Evolutionary conservation across 2,797 vertebrate species (phyloP).

Genomic region (Sternarchorhynchus goeldii): DNA sequence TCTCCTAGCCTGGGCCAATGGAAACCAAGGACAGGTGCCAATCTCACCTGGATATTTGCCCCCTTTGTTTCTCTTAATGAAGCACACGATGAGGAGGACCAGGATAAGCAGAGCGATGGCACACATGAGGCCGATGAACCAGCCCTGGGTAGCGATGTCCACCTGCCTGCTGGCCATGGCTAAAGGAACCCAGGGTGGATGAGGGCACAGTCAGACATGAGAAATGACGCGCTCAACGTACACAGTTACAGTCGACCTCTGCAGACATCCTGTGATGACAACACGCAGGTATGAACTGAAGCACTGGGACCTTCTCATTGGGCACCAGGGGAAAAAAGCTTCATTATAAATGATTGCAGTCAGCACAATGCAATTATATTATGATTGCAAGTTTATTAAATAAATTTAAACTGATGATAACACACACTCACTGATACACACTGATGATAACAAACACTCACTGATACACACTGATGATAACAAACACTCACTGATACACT

Average conservation of each 20-base stretch:
- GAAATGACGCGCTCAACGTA: background rate
- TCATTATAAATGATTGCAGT: background rate
- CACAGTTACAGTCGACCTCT: background rate
- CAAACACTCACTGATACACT: too few species aligned
- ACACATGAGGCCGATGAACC: constrained; percentile 99
- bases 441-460: background rate
- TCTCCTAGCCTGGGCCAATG: background rate
- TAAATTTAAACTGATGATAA: background rate
- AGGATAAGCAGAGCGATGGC: constrained; percentile 96
- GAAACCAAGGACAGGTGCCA: background rate
- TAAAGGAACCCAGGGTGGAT: constrained; percentile 59
- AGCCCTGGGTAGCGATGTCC: constrained; percentile 97
- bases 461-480: too few species aligned
- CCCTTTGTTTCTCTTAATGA: constrained; percentile 97
- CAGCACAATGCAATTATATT: background rate
- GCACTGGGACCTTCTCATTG: background rate
- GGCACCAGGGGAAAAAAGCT: background rate
- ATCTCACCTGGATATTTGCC: constrained; percentile 96
- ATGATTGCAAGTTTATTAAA: background rate
- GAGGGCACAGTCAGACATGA: constrained; percentile 20
- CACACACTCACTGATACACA: background rate
- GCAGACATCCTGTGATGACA: constrained; percentile 3
- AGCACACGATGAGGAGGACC: constrained; percentile 96
- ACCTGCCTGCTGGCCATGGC: constrained; percentile 95
- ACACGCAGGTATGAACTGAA: constrained; percentile 9